Evolutionary conservation across 2,797 vertebrate species (phyloP), one percentile per base, ranked within the genome.

Genomic region (Ambastaia sidthimunki): DNA sequence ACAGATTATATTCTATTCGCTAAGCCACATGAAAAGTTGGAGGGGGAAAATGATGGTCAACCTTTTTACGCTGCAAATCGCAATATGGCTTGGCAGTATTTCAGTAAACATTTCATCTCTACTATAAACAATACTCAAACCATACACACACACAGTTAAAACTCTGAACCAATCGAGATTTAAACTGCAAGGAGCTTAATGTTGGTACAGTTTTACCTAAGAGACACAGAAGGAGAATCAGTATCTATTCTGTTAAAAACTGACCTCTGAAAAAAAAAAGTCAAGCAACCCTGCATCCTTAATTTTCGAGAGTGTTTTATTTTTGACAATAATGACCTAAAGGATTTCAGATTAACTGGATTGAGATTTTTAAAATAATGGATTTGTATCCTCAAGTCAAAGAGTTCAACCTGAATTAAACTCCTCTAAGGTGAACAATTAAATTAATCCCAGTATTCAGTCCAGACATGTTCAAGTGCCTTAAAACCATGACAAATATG

Each of bases 71-170:
- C 63, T 47, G 37, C 34, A 76, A 68, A 76, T 68, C 74, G 15
- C 52, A 48, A 28, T 1, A 70, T 34, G 15, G 18, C 31, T 67
- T 67, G 50, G 50, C 62, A 54, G 37, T 18, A 54, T 37, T 65
- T 62, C 25, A 65, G 28, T 31, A 76, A 76, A 76, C 31, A 76
- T 70, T 71, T 37, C 4, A 69, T 70, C 44, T 62, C n/a, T 55
- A 23, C 41, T 62, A 54, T 62, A 37, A 70, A 78, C 55, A 71
- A 71, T 34, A n/a, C 23, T 7, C 15, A 34, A 10, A 31, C 54
- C 41, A 48, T 23, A 70, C 23, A 60, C 10, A 19, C 65, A 41
- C 54, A 70, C 18, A 59, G 55, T 59, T 15, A 59, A 23, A 59
- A 62, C 50, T 21, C 60, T 25, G 16, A n/a, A 60, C 52, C 28